A percentile compares a stretch with the other conserved stretches of the same genome.
Conservation (phyloP, 2,797 vertebrate species). For the Coluber constrictor region DNA sequence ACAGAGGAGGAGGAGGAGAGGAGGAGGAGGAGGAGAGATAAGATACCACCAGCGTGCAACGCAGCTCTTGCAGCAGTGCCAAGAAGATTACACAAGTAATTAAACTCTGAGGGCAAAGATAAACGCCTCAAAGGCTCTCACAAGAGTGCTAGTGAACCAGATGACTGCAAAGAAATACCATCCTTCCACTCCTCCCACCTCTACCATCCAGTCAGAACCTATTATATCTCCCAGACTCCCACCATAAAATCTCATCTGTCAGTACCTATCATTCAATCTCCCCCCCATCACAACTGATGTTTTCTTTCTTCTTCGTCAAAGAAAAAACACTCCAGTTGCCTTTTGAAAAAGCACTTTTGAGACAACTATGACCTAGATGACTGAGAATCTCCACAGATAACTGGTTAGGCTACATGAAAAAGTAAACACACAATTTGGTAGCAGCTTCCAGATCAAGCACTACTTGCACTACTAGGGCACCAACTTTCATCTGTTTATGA, state of each 20-base stretch:
- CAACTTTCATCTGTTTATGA: neutral
- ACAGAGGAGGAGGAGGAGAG: neutral
- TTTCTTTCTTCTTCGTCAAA: neutral
- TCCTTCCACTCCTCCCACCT: neutral
- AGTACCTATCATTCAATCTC: neutral
- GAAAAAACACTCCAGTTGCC: neutral
- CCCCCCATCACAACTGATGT: neutral
- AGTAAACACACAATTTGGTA: neutral
- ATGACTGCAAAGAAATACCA: neutral
- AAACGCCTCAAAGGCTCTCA: neutral
- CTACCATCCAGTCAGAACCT: neutral
- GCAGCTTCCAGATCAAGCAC: neutral
- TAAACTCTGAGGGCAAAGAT: neutral
- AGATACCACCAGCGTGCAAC: neutral
- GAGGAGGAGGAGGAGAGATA: neutral
- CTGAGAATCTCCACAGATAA: neutral
- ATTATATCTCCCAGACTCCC: neutral
- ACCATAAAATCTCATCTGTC: neutral
- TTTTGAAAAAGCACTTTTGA: neutral
- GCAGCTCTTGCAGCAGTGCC: neutral
- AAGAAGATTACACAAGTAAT: neutral
- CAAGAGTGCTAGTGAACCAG: neutral
- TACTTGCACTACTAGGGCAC: neutral
- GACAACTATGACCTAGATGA: neutral
- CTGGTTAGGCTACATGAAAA: neutral